phyloP scores from a whole-genome alignment of 2,113 vertebrate species.

The Heloderma charlesbogerti region DNA sequence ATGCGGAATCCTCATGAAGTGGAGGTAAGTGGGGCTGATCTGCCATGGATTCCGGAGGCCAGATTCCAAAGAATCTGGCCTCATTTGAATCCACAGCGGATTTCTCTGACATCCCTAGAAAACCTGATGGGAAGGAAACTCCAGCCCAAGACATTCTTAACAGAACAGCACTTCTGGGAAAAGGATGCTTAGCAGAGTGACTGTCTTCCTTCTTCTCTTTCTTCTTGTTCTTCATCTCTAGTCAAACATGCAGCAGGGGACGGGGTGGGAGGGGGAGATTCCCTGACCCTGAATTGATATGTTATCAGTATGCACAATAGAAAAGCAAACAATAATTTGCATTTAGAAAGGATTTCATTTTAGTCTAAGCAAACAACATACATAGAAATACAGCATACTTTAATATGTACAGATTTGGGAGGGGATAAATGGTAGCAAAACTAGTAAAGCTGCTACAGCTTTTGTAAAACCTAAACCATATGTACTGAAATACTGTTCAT shows the following conservation, averaged over 20 bases:
- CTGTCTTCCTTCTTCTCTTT: neutral
- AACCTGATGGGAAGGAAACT: neutral
- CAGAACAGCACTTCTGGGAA: neutral
- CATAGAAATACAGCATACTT: neutral
- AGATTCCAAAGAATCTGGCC: too few species aligned
- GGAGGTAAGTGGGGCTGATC: too few species aligned
- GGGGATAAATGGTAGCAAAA: neutral
- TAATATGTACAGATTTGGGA: slow-evolving; percentile 20
- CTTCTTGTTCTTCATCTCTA: neutral
- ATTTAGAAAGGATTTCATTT: slow-evolving; percentile 18
- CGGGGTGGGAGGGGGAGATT: neutral
- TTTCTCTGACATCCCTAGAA: too few species aligned
- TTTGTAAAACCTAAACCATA: neutral
- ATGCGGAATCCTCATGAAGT: too few species aligned
- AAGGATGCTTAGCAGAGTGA: neutral
- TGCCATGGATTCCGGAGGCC: too few species aligned
- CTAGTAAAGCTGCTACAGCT: neutral
- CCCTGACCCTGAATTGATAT: neutral
- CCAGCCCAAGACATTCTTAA: neutral
- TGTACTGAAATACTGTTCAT: neutral
- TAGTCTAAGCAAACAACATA: neutral
- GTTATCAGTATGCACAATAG: slow-evolving; percentile 1
- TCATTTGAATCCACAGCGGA: too few species aligned
- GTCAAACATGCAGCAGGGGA: neutral
- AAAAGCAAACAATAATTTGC: slow-evolving; percentile 16